Conservation (phyloP, 2,797 vertebrate genomes). For the Silurus lanzhouensis region DNA sequence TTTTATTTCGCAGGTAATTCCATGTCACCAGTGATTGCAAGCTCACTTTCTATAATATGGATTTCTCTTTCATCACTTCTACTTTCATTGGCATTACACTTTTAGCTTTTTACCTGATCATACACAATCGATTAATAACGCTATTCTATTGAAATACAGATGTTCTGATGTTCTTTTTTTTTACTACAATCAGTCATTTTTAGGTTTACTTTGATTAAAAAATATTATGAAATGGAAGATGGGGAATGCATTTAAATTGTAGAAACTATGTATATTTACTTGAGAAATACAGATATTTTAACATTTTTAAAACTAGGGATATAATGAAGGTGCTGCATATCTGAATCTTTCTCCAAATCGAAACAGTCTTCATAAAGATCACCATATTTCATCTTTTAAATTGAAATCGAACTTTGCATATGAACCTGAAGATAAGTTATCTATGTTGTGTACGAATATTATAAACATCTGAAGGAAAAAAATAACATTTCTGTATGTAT, state of each 20-base stretch:
- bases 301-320: not conserved
- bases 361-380: not conserved
- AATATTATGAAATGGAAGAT: not conserved
- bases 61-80: slow-evolving; percentile 22
- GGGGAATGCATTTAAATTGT: not conserved
- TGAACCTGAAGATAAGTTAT: too few relatives aligned
- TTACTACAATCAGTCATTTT: too few relatives aligned
- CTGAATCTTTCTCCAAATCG: slow-evolving; percentile 12
- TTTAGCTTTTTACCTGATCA: not conserved
- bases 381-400: not conserved
- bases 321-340: slow-evolving; percentile 7
- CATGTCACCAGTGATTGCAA: not conserved
- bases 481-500: too few relatives aligned
- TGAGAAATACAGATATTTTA: not conserved
- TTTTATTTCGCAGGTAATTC: slow-evolving; percentile 29
- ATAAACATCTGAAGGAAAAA: too few relatives aligned
- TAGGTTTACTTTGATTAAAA: too few relatives aligned
- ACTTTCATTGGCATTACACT: slow-evolving; percentile 7
- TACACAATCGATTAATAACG: too few relatives aligned
- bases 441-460: too few relatives aligned
- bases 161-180: too few relatives aligned
- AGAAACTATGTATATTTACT: not conserved
- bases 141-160: too few relatives aligned
- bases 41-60: slow-evolving; percentile 17
- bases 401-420: not conserved